Base-by-base conservation (phyloP, 2,888 invertebrate species). In the Biston betularia region DNA sequence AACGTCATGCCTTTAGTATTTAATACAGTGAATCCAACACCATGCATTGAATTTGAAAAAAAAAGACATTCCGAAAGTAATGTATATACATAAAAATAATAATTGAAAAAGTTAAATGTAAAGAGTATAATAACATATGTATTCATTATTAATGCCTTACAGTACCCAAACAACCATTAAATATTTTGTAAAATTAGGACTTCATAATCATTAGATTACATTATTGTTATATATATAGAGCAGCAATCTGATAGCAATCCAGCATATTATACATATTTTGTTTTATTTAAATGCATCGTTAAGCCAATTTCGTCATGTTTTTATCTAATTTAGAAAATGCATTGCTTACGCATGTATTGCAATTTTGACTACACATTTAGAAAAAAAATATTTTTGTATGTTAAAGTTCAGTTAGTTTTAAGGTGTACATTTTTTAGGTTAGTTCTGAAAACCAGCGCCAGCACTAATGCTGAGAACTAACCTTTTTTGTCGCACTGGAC, bases 71-170 rank as follows among this genome's bases (percentile, higher is more conserved):
- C 52, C 57, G 50, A 38, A 40, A 52, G 14, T 52, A 15, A 54
- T 52, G 54, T 24, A 52, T 55, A 48, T 11, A 40, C 15, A 65
- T 45, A 15, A 11, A 46, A 34, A 45, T 24, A 40, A 63, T 58
- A 69, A 46, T 59, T 58, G 54, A 50, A 62, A 38, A 38, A 12
- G n/a, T 54, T 54, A 42, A 54, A 24, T 42, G 42, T 53, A 53
- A 7, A 24, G 42, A 3, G 40, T 54, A 42, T 8, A 49, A 12
- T 33, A 66, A 67, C 67, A 74, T 61, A 75, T 75, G 75, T 75
- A 75, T 75, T 75, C 75, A 75, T 75, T 73, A 73, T 75, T 73
- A 74, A 54, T 63, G 63, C 68, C 53, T 68, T 48, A 34, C 52
- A 61, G 42, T 60, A 48, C 49, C 61, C n/a, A n/a, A 59, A 44